phyloP scores from a whole-genome alignment of 1,140 invertebrate genomes.

The Zelostemma sp. region DNA sequence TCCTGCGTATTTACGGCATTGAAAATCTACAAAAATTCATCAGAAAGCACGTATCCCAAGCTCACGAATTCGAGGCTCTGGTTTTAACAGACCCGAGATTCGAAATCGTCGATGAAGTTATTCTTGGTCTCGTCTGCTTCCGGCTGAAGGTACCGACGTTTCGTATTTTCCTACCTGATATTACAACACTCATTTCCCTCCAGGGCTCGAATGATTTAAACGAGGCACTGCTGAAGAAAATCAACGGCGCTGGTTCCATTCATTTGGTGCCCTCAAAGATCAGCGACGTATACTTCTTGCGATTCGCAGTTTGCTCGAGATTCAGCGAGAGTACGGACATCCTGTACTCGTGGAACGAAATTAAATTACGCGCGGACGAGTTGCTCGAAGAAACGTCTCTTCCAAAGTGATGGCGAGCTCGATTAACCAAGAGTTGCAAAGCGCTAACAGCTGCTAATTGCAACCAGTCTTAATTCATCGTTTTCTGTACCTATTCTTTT shows the following conservation, averaged over 20 bases:
- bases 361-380: conserved; percentile 80
- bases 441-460: conserved; percentile 61
- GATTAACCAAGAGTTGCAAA: conserved; percentile 60
- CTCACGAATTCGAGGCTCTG: conserved; percentile 86
- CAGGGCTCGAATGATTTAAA: conserved; percentile 86
- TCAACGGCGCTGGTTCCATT: conserved; percentile 93
- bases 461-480: conserved; percentile 59
- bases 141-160: conserved; percentile 79
- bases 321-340: conserved; percentile 88
- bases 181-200: not conserved
- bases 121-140: conserved; percentile 95
- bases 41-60: conserved; percentile 82
- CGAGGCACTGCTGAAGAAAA: conserved; percentile 84
- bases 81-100: conserved; percentile 81
- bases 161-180: not conserved
- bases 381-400: conserved; percentile 70
- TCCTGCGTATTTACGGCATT: conserved; percentile 89
- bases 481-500: not conserved
- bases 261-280: conserved; percentile 95
- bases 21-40: conserved; percentile 92
- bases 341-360: conserved; percentile 87
- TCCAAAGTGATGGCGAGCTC: conserved; percentile 68
- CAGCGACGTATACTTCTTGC: conserved; percentile 85
- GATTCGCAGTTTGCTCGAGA: conserved; percentile 92
- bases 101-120: conserved; percentile 88